A percentile compares a stretch with the other conserved stretches of the same genome.
phyloP scores from a whole-genome alignment of 2,888 invertebrate species.

The Zaprionus lineosus region DNA sequence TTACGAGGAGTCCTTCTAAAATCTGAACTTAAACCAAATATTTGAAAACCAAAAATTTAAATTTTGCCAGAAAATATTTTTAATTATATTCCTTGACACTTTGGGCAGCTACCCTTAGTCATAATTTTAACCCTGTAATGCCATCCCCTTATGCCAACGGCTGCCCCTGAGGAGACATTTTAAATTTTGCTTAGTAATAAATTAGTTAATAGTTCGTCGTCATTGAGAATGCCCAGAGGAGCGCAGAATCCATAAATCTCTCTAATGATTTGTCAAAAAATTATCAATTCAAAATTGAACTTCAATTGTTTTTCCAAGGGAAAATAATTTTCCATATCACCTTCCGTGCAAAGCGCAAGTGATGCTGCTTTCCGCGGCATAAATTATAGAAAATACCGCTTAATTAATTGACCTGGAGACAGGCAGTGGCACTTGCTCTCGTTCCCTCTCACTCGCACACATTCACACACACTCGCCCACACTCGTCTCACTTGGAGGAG shows the following conservation, averaged over 20 bases:
- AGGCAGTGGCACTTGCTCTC: conserved; percentile 13
- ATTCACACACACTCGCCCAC: too few species aligned
- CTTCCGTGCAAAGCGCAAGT: conserved; percentile 40
- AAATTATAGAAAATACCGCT: conserved; percentile 56
- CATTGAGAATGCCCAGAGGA: conserved; percentile 20
- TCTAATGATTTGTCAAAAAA: conserved; percentile 38
- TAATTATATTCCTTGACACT: too few species aligned
- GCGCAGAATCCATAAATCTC: neutral
- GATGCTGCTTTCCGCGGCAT: conserved; percentile 55
- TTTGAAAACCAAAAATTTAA: neutral
- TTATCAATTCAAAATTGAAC: conserved; percentile 9
- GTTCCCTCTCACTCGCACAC: too few species aligned
- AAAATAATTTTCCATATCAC: conserved; percentile 4
- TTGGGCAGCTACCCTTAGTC: too few species aligned
- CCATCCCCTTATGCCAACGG: too few species aligned
- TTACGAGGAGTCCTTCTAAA: too few species aligned
- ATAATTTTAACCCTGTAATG: too few species aligned
- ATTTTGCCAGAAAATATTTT: neutral
- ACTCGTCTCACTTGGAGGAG: conserved; percentile 37
- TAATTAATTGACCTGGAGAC: conserved; percentile 50
- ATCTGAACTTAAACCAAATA: too few species aligned
- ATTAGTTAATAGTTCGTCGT: conserved; percentile 7
- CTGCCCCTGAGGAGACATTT: neutral
- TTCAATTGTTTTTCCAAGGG: neutral
- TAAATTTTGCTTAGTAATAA: neutral